Conservation (phyloP, 2,888 invertebrate genomes). For the Hypena proboscidalis region DNA sequence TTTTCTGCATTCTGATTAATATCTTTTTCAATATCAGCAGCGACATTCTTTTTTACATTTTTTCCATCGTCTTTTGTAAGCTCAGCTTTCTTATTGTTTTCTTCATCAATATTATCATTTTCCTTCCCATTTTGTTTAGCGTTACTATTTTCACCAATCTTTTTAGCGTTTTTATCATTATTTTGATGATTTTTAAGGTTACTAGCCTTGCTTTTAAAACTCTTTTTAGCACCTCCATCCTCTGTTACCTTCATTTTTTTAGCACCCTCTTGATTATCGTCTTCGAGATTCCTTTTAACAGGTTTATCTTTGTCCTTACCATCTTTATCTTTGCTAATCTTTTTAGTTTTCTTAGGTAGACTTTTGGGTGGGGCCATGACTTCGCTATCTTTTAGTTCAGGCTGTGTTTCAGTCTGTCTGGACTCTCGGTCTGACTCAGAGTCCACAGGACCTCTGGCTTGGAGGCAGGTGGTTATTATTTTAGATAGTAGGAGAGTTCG, state of each 20-base stretch:
- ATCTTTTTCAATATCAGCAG: constrained; percentile 12
- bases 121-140: constrained; percentile 14
- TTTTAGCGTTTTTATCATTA: constrained; percentile 9
- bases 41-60: constrained; percentile 9
- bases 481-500: constrained; percentile 62
- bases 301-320: constrained; percentile 22
- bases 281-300: constrained; percentile 22
- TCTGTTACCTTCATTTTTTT: constrained; percentile 11
- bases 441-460: constrained; percentile 53
- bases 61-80: constrained; percentile 4
- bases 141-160: neutral
- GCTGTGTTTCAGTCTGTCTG: constrained; percentile 34
- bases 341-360: constrained; percentile 63
- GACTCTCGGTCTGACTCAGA: constrained; percentile 47
- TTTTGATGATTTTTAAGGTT: constrained; percentile 18
- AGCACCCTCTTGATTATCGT: constrained; percentile 9
- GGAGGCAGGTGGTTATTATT: constrained; percentile 67
- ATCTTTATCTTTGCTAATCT: constrained; percentile 40
- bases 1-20: constrained; percentile 10
- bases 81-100: constrained; percentile 23
- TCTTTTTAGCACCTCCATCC: constrained; percentile 12
- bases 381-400: constrained; percentile 43
- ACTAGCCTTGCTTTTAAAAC: neutral
- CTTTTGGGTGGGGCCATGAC: constrained; percentile 73
- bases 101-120: constrained; percentile 5